Evolutionary conservation across 2,113 vertebrate species (phyloP), one percentile per base, ranked within the genome.

Genomic region (Microtus montanus): DNA sequence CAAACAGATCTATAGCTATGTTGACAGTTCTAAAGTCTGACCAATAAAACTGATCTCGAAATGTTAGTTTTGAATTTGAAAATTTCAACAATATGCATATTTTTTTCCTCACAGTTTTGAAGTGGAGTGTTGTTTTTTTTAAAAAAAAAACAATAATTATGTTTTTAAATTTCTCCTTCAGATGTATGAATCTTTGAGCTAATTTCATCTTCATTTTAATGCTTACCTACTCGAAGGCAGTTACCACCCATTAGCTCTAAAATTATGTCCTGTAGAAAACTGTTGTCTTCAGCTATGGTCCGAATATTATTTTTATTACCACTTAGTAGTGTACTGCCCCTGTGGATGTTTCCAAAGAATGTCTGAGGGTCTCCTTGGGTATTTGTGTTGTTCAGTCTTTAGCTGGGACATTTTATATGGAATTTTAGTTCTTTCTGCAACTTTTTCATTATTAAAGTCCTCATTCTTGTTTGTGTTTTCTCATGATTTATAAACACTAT

Each of bases 381-480:
- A 52, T 71, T 58, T 77, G 28, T 52, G 88, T 66, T 75, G 64
- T 64, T 92, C 26, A 54, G 38, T 96, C 80, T 79, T 95, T 83
- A 24, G 63, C 44, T 70, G 89, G 82, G 7, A 93, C 38, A 64
- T 86, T 71, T 61, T 52, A 71, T 58, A 66, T 30, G 41, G 87
- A 95, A 83, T 54, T 74, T 66, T 61, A 86, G 22, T 89, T 95
- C 44, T 73, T 91, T 89, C 94, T 96, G 20, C 8, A 84, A 44
- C 15, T 33, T 93, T 91, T 85, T 78, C 49, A 64, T 90, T 74
- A 74, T 87, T 64, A 90, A 96, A 86, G 89, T 19, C 47, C 70
- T 87, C 26, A 78, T 30, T 87, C 63, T 52, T n/a, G 22, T 38
- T 35, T n/a, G 22, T 38, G 74, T 33, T n/a, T 75, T 44, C 19